These are phyloP conservation scores for Arbacia lixula DNA, from an alignment of 53 echinoderm and acorn worm genomes.

Conservation along the genomic window DNA sequence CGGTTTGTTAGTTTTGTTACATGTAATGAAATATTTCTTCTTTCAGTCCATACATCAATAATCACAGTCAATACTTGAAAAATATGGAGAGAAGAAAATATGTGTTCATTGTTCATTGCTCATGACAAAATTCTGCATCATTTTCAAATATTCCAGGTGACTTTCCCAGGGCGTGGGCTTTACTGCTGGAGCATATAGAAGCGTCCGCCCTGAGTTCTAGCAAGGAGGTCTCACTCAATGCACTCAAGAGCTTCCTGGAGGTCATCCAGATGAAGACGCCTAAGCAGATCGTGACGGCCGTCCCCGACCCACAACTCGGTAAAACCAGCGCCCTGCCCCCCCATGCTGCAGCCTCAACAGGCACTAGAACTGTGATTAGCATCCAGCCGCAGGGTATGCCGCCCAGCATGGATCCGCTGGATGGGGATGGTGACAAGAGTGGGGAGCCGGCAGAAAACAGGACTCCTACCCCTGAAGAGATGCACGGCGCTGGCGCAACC, in stretches of 20 bases:
- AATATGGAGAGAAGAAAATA: too few species aligned
- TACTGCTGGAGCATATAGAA: constrained; percentile 92
- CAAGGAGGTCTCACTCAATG: constrained; percentile 92
- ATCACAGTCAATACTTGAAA: too few species aligned
- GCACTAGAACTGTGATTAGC: constrained; percentile 19
- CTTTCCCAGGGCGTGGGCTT: constrained; percentile 95
- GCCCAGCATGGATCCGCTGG: not conserved
- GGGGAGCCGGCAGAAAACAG: constrained; percentile 10
- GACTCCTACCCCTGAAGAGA: not conserved
- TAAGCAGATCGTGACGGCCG: constrained; percentile 51
- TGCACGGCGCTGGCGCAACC: not conserved
- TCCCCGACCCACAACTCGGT: constrained; percentile 24
- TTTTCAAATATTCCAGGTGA: constrained; percentile 90
- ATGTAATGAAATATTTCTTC: too few species aligned
- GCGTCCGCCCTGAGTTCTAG: constrained; percentile 90
- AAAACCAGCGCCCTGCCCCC: not conserved
- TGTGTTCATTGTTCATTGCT: too few species aligned
- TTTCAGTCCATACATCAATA: too few species aligned
- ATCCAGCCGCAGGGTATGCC: not conserved
- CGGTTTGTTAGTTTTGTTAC: too few species aligned
- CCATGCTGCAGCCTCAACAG: not conserved
- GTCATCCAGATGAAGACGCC: constrained; percentile 86
- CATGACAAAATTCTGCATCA: too few species aligned
- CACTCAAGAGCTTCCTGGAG: constrained; percentile 95
- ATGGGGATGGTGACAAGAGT: constrained; percentile 45